Evolutionary conservation across 2,113 vertebrate species (phyloP).

Genomic region (Talpa occidentalis): DNA sequence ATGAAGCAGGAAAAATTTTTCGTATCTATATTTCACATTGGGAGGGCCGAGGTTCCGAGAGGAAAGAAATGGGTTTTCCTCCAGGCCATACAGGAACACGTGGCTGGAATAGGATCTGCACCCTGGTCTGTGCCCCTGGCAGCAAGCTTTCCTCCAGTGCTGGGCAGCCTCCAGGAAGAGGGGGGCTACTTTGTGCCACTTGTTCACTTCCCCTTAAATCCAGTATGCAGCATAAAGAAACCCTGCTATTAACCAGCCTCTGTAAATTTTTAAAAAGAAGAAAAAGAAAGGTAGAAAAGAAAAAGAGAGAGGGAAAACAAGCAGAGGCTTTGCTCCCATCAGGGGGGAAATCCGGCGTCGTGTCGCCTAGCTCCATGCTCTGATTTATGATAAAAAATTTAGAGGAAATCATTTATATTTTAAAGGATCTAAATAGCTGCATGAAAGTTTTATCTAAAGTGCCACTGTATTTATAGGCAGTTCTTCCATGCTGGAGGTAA

Average conservation of each 20-base stretch:
- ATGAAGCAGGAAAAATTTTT: too few relatives aligned
- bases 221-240: background rate
- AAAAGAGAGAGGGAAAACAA: slow-evolving; percentile 32
- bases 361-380: slow-evolving; percentile 83
- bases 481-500: slow-evolving; percentile 86
- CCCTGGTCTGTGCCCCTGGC: background rate
- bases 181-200: background rate
- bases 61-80: background rate
- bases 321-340: slow-evolving; percentile 59
- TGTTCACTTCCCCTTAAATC: slow-evolving; percentile 38
- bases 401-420: slow-evolving; percentile 95
- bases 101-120: background rate
- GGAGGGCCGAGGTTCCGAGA: background rate
- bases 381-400: slow-evolving; percentile 94
- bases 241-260: slow-evolving; percentile 35
- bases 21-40: background rate
- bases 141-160: background rate
- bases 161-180: background rate
- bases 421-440: slow-evolving; percentile 91
- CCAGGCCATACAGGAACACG: background rate
- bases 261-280: background rate
- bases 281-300: background rate
- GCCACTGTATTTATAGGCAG: slow-evolving; percentile 87
- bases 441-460: slow-evolving; percentile 93
- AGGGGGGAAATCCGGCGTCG: slow-evolving; percentile 73